A percentile compares a stretch with the other conserved stretches of the same genome.
These are phyloP conservation scores for Echinops telfairi DNA, from an alignment of 2,113 vertebrate species.

Conservation along the genomic window DNA sequence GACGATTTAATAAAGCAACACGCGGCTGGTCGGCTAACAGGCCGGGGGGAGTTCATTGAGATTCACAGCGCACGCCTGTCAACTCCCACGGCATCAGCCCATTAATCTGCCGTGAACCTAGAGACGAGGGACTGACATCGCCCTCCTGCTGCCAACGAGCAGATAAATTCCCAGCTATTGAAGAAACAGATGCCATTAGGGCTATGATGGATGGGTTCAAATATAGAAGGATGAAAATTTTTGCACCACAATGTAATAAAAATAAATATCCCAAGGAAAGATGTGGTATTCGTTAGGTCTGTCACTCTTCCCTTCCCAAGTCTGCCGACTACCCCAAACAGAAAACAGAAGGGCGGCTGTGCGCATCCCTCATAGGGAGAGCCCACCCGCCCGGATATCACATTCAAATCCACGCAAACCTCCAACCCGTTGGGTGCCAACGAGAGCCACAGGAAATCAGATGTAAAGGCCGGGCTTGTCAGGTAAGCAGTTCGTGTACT, in stretches of 20 bases:
- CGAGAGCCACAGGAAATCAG: slow-evolving; percentile 49
- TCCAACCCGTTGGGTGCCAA: slow-evolving; percentile 23
- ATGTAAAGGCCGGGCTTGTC: slow-evolving; percentile 30
- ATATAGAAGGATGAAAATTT: slow-evolving; percentile 65
- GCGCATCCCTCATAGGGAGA: slow-evolving; percentile 12
- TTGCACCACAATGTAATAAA: slow-evolving; percentile 63
- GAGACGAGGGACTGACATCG: slow-evolving; percentile 34
- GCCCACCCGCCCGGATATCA: background rate
- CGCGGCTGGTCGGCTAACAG: background rate
- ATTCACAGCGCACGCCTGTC: slow-evolving; percentile 63
- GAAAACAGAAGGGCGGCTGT: background rate
- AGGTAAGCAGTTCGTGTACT: background rate
- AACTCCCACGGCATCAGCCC: background rate
- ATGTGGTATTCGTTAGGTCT: background rate
- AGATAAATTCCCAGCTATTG: slow-evolving; percentile 71
- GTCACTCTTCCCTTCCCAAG: background rate
- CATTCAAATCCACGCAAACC: slow-evolving; percentile 55
- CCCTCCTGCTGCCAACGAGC: slow-evolving; percentile 10
- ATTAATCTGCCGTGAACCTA: slow-evolving; percentile 69
- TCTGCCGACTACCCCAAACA: background rate
- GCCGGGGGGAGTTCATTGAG: slow-evolving; percentile 49
- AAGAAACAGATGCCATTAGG: slow-evolving; percentile 63
- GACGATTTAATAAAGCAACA: slow-evolving; percentile 55
- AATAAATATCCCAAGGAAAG: slow-evolving; percentile 72
- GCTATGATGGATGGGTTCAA: slow-evolving; percentile 66